Conservation (phyloP, 2,797 vertebrate genomes). For the Ctenopoma kingsleyae region DNA sequence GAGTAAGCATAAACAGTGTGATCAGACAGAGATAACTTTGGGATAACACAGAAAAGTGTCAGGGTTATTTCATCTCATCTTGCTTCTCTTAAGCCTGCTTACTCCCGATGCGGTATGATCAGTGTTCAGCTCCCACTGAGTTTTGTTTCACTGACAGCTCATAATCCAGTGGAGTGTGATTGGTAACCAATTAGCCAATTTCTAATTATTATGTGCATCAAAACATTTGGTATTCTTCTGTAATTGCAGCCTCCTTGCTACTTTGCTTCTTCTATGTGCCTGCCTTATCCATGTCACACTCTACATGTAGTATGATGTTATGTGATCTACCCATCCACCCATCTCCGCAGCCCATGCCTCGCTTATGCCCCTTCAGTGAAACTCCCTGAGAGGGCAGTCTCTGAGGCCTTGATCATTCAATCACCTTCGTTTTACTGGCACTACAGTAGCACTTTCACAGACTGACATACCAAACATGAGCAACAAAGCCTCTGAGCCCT, state of each 20-base stretch:
- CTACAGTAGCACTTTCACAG: slow-evolving; percentile 61
- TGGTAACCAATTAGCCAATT: slow-evolving; percentile 66
- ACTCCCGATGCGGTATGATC: slow-evolving; percentile 47
- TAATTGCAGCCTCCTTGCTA: slow-evolving; percentile 56
- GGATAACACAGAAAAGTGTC: slow-evolving; percentile 37
- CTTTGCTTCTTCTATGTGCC: slow-evolving; percentile 14
- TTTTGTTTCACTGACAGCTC: slow-evolving; percentile 60
- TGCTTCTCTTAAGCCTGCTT: slow-evolving; percentile 37
- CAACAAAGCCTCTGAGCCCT: slow-evolving; percentile 48
- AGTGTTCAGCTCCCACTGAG: slow-evolving; percentile 45
- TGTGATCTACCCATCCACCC: slow-evolving; percentile 30
- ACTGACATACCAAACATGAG: slow-evolving; percentile 47
- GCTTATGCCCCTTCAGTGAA: slow-evolving; percentile 61
- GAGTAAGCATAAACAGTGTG: slow-evolving; percentile 47
- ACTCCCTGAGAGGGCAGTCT: slow-evolving; percentile 72
- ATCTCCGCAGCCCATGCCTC: slow-evolving; percentile 35
- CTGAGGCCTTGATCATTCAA: slow-evolving; percentile 72
- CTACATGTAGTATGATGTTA: slow-evolving; percentile 35
- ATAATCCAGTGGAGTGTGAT: slow-evolving; percentile 50
- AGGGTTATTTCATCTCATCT: slow-evolving; percentile 38
- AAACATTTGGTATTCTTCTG: slow-evolving; percentile 55
- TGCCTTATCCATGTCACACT: slow-evolving; percentile 11
- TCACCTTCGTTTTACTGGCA: slow-evolving; percentile 71
- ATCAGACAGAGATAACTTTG: slow-evolving; percentile 54
- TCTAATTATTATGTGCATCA: slow-evolving; percentile 66